phyloP scores from a whole-genome alignment of 64 coral and sea anemone species.

The Montipora foliosa region DNA sequence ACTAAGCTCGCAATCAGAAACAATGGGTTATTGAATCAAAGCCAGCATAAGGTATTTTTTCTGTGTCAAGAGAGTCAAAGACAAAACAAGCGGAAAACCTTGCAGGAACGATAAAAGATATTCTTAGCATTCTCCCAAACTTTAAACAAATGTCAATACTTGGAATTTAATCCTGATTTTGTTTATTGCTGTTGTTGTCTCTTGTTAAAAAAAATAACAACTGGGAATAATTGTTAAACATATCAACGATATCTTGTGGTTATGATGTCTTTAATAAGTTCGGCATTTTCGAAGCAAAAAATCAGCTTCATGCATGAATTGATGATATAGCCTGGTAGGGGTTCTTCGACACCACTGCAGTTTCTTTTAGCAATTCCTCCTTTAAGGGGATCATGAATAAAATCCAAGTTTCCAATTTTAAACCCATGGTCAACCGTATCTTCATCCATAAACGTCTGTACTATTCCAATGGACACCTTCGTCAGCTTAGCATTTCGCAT shows the following conservation, averaged over 20 bases:
- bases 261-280: neutral
- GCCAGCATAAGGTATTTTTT: too few species aligned
- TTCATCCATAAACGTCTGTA: constrained; percentile 51
- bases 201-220: too few species aligned
- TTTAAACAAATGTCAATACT: too few species aligned
- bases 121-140: too few species aligned
- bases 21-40: too few species aligned
- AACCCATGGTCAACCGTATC: constrained; percentile 40
- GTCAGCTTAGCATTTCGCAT: constrained; percentile 52
- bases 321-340: constrained; percentile 62
- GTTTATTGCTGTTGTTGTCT: too few species aligned
- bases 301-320: constrained; percentile 85
- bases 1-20: too few species aligned
- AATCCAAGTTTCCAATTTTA: constrained; percentile 47
- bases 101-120: too few species aligned
- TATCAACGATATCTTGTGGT: neutral
- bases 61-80: too few species aligned
- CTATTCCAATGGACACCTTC: constrained; percentile 69
- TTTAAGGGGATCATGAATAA: constrained; percentile 40
- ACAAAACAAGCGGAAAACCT: too few species aligned
- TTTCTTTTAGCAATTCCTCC: constrained; percentile 53
- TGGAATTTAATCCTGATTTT: too few species aligned
- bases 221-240: neutral
- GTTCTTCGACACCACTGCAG: constrained; percentile 76
- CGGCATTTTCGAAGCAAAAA: constrained; percentile 65